Conservation (phyloP, 2,888 invertebrate species). For the Sycophila texana region DNA sequence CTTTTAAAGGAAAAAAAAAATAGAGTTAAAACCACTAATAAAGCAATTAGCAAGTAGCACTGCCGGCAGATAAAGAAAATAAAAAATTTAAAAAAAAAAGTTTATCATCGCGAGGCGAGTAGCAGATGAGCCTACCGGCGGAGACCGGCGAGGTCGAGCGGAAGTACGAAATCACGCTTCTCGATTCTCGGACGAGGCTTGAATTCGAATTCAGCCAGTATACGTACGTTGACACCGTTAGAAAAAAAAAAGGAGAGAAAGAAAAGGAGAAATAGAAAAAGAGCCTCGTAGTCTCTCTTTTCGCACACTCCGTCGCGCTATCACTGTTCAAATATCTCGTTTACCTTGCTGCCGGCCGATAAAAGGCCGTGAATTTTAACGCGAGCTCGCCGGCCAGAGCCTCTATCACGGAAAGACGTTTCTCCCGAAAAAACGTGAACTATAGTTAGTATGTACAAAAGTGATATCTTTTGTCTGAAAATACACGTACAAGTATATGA, state of each 20-base stretch:
- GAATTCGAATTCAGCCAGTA: conserved; percentile 63
- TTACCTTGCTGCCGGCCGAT: conserved; percentile 45
- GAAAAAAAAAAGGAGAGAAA: conserved; percentile 37
- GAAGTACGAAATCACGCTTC: conserved; percentile 66
- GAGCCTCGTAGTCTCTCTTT: conserved; percentile 31
- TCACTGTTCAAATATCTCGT: conserved; percentile 53
- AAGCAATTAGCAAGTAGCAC: neutral
- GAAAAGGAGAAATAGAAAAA: conserved; percentile 11
- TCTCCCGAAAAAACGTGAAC: too few species aligned
- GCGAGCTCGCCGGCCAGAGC: neutral
- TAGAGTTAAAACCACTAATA: neutral
- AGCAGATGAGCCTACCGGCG: conserved; percentile 23
- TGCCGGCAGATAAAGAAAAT: conserved; percentile 7
- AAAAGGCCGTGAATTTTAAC: conserved; percentile 10
- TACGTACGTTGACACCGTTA: conserved; percentile 65
- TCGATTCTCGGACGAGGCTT: conserved; percentile 61
- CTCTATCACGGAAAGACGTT: too few species aligned
- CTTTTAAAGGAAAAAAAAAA: neutral
- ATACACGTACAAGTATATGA: too few species aligned
- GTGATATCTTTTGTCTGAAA: too few species aligned
- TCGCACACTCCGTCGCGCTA: conserved; percentile 26
- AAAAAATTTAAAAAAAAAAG: neutral
- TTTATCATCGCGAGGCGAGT: neutral
- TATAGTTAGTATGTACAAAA: too few species aligned
- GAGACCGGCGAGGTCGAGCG: conserved; percentile 56